Percentiles rank a stretch among this genome's conserved stretches.
phyloP scores from a whole-genome alignment of 1,140 invertebrate genomes.

The Cherax destructor region DNA sequence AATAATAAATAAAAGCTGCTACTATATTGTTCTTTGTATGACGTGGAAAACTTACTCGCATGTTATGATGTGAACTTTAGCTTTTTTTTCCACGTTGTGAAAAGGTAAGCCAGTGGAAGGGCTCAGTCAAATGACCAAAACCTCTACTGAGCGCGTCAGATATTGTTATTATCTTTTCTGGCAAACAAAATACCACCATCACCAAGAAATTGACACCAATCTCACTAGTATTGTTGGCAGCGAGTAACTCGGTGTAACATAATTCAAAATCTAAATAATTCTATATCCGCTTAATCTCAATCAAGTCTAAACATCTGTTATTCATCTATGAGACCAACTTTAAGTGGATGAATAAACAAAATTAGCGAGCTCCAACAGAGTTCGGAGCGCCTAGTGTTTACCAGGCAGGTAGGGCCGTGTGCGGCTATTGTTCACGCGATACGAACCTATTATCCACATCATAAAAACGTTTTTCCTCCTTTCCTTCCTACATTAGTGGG shows the following conservation, averaged over 20 bases:
- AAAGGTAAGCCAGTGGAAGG: no score
- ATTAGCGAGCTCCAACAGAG: constrained; percentile 33
- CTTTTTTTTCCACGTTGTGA: no score
- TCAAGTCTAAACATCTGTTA: constrained; percentile 41
- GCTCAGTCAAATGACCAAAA: no score
- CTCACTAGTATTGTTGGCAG: neutral
- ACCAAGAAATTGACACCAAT: no score
- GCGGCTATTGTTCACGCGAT: constrained; percentile 59
- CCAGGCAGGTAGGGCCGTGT: constrained; percentile 49
- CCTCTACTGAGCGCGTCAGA: no score
- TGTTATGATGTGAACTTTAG: no score
- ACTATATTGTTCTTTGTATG: neutral
- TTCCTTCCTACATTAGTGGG: constrained; percentile 5
- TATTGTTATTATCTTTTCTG: no score
- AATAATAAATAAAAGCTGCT: neutral
- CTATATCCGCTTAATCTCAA: constrained; percentile 44
- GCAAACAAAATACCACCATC: no score
- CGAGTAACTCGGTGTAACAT: neutral
- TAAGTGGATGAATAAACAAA: constrained; percentile 58
- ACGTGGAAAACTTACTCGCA: no score
- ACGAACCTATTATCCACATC: constrained; percentile 56
- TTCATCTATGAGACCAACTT: constrained; percentile 61
- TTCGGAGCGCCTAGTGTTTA: constrained; percentile 45
- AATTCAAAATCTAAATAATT: constrained; percentile 10
- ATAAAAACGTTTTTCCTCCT: constrained; percentile 25